phyloP scores from a whole-genome alignment of 1,140 invertebrate genomes.

The Globodera ellingtonae region DNA sequence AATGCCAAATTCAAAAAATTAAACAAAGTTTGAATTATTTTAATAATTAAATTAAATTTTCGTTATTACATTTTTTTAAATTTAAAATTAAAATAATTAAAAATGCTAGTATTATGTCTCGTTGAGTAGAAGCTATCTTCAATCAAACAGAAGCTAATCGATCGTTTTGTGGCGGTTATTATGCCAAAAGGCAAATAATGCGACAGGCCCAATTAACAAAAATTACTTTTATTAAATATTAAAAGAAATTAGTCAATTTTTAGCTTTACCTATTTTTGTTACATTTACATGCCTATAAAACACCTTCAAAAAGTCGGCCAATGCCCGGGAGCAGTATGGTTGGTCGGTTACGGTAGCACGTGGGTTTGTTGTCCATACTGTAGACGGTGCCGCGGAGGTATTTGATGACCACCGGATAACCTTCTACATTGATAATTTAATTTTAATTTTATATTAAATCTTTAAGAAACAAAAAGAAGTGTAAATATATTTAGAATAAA shows the following conservation, averaged over 20 bases:
- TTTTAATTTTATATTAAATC: neutral
- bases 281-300: neutral
- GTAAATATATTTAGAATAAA: neutral
- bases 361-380: conserved; percentile 35
- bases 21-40: conserved; percentile 10
- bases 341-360: conserved; percentile 39
- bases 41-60: neutral
- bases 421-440: neutral
- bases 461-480: conserved; percentile 12
- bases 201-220: neutral
- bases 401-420: conserved; percentile 39
- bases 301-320: conserved; percentile 45
- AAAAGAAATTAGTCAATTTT: conserved; percentile 23
- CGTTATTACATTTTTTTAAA: neutral
- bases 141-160: no score
- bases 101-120: neutral
- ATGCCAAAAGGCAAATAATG: no score
- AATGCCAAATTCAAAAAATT: neutral
- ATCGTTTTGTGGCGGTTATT: no score
- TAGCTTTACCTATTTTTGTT: neutral
- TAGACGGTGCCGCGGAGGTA: conserved; percentile 47
- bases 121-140: neutral
- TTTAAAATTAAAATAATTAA: neutral
- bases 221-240: neutral
- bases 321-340: conserved; percentile 51